Evolutionary conservation across 2,888 invertebrate genomes (phyloP), one percentile per base, ranked within the genome.

Genomic region (Chymomyza amoena): DNA sequence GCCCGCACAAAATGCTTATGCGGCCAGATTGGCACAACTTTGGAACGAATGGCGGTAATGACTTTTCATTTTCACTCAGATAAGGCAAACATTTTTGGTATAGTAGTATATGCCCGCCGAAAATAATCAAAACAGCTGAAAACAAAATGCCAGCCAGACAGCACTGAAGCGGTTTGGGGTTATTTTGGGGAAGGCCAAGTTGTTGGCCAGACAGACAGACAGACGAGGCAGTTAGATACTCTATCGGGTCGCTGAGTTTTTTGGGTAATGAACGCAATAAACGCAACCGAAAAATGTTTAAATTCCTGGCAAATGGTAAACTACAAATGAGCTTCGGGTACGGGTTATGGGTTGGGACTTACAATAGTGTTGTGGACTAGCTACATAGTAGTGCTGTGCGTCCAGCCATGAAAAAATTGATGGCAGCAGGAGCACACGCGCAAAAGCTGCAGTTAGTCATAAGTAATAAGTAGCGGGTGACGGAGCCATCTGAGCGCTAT

Each of bases 31-130:
- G 73, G 71, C 79, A 72, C 39, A 72, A 73, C 67, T 66, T 76
- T 69, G 87, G 78, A 82, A 89, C 86, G 89, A 89, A 89, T 85
- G 84, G 81, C 81, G 79, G 87, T 87, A 89, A 89, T 89, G 89
- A 88, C 89, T 89, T 89, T 89, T 85, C 87, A 84, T 88, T 88
- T 81, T 83, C 79, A 79, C 80, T 80, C 73, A 88, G 83, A 89
- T 83, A 88, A 83, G 80, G 80, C 78, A 82, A 54, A 74, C 74
- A 74, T 80, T 77, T 70, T 64, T 61, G 68, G 69, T 69, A 62
- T 72, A n/a, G n/a, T n/a, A n/a, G n/a, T n/a, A 18, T 54, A 18
- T 61, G 67, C 70, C 65, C 25, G 62, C 64, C 64, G 28, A 68
- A 77, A 74, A 77, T 74, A 77, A 77, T 77, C 77, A 77, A 77